Conservation (phyloP, 2,888 invertebrate genomes). For the Diaprepes abbreviatus region DNA sequence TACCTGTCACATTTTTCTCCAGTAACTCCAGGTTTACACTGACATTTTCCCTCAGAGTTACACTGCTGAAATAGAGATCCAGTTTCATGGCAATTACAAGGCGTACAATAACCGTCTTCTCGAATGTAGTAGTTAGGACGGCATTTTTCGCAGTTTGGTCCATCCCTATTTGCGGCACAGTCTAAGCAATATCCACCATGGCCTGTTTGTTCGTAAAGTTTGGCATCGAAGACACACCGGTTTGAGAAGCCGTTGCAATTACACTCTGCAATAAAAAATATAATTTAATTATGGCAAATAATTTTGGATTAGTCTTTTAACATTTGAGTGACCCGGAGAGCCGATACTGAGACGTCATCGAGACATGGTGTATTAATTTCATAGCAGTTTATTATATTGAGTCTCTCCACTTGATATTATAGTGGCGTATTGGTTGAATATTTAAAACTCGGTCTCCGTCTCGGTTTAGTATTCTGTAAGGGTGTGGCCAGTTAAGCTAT, state of each 20-base stretch:
- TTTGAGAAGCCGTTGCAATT: slow-evolving; percentile 95
- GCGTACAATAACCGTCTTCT: slow-evolving; percentile 83
- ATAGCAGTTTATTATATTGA: too few relatives aligned
- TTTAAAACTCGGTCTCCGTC: too few relatives aligned
- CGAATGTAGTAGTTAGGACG: slow-evolving; percentile 92
- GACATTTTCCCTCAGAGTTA: slow-evolving; percentile 92
- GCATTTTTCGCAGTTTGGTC: slow-evolving; percentile 96
- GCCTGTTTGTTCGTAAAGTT: slow-evolving; percentile 90
- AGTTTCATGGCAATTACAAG: slow-evolving; percentile 93
- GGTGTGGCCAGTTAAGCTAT: too few relatives aligned
- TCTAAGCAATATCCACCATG: slow-evolving; percentile 98
- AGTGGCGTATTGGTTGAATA: too few relatives aligned
- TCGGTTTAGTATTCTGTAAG: too few relatives aligned
- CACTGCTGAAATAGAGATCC: slow-evolving; percentile 94
- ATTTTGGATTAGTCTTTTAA: too few relatives aligned
- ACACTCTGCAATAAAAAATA: slow-evolving; percentile 77
- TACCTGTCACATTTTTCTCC: slow-evolving; percentile 84
- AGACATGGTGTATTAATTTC: too few relatives aligned
- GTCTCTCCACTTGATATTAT: too few relatives aligned
- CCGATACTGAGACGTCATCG: too few relatives aligned
- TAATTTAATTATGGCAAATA: too few relatives aligned
- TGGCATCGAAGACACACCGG: slow-evolving; percentile 95
- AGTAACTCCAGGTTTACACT: slow-evolving; percentile 88
- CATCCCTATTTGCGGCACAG: slow-evolving; percentile 93
- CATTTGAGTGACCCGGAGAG: too few relatives aligned